phyloP scores from a whole-genome alignment of 1,140 invertebrate genomes.

The Drosophila kurseongensis region DNA sequence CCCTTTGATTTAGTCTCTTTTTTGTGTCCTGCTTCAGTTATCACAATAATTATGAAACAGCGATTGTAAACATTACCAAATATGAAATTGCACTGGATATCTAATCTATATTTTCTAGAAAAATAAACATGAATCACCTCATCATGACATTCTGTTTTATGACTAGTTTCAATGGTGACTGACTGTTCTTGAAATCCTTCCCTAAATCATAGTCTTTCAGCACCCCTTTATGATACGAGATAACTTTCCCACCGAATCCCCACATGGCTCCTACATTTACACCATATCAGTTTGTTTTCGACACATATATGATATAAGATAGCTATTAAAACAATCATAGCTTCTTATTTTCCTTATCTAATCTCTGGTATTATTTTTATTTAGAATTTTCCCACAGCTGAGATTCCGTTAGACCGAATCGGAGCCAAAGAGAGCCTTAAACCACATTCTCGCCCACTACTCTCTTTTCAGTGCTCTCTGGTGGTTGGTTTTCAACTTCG shows the following conservation, averaged over 20 bases:
- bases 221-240: neutral
- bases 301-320: neutral
- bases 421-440: conserved; percentile 12
- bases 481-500: conserved; percentile 21
- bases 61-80: neutral
- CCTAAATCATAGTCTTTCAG: neutral
- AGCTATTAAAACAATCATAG: neutral
- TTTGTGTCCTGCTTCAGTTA: neutral
- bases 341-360: conserved; percentile 6
- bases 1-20: neutral
- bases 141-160: neutral
- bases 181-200: no score
- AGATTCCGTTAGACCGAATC: conserved; percentile 24
- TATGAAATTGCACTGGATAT: neutral
- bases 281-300: no score
- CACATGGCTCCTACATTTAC: no score
- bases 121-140: neutral
- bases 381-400: conserved; percentile 6
- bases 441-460: neutral
- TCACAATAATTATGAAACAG: neutral
- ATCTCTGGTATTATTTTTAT: conserved; percentile 1
- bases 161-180: no score
- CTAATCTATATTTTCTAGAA: neutral
- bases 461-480: neutral
- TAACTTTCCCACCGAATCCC: neutral